A percentile compares a stretch with the other conserved stretches of the same genome.
Conservation (phyloP, 2,888 invertebrate species). For the Tipula vernalis region DNA sequence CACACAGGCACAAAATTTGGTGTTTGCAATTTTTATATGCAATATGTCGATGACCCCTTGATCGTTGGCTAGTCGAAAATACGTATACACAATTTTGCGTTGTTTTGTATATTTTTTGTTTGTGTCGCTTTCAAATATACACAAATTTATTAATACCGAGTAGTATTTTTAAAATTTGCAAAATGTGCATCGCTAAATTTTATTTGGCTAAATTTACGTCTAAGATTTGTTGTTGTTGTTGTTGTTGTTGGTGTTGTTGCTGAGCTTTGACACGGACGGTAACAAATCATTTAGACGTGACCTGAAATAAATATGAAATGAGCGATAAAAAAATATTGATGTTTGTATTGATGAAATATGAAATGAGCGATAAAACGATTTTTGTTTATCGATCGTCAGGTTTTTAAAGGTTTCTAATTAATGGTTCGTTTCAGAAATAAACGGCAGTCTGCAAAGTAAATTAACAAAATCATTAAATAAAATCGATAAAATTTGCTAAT, state of each 20-base stretch:
- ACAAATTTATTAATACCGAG: background rate
- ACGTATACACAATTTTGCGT: background rate
- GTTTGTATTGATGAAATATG: too few relatives aligned
- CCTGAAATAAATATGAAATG: too few relatives aligned
- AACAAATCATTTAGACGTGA: too few relatives aligned
- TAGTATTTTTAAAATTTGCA: background rate
- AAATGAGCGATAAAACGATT: background rate
- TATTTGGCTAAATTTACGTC: background rate
- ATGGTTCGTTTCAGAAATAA: too few relatives aligned
- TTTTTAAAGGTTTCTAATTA: too few relatives aligned
- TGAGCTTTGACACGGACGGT: too few relatives aligned
- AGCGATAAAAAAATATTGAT: too few relatives aligned
- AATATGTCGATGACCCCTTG: slow-evolving; percentile 11
- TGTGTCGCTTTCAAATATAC: background rate
- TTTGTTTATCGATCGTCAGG: too few relatives aligned
- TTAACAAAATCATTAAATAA: too few relatives aligned
- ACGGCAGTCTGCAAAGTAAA: too few relatives aligned
- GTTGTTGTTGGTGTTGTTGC: background rate
- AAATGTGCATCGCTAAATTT: background rate
- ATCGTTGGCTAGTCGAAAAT: slow-evolving; percentile 10
- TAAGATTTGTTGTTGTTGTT: background rate
- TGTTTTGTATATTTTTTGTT: background rate
- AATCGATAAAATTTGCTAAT: too few relatives aligned
- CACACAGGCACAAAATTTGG: background rate
- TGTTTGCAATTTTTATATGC: slow-evolving; percentile 5